Evolutionary conservation across 2,797 vertebrate genomes (phyloP).

Genomic region (Potorous gilbertii): DNA sequence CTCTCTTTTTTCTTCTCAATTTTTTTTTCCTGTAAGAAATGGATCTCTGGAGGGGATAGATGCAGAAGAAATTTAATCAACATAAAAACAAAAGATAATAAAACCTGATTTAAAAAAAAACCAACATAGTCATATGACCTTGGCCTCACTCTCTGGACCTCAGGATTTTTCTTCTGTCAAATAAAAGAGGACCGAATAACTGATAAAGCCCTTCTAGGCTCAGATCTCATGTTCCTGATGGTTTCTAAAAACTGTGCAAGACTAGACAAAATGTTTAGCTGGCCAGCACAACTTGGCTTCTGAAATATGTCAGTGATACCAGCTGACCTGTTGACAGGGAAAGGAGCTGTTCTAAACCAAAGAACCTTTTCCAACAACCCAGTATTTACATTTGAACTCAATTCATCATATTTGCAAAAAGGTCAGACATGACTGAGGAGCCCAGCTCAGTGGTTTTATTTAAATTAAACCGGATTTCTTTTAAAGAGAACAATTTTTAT

Average conservation of each 20-base stretch:
- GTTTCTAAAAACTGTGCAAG: constrained; percentile 52
- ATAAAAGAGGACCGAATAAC: not conserved
- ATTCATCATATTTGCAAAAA: constrained; percentile 54
- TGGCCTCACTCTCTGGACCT: not conserved
- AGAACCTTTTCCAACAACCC: not conserved
- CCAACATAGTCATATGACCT: not conserved
- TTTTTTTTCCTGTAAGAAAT: not conserved
- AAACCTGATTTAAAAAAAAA: not conserved
- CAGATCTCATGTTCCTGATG: constrained; percentile 2
- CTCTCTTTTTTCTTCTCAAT: not conserved
- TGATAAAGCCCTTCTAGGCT: not conserved
- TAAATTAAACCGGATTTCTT: constrained; percentile 39
- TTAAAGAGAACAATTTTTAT: constrained; percentile 34
- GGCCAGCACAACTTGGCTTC: not conserved
- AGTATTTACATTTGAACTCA: constrained; percentile 4
- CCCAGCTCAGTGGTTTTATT: constrained; percentile 27
- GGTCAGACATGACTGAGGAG: constrained; percentile 12
- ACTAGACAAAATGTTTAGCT: not conserved
- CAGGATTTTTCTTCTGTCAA: not conserved
- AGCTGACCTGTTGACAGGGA: not conserved
- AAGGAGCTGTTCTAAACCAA: not conserved
- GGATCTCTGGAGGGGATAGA: not conserved
- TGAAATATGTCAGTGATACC: constrained; percentile 20
- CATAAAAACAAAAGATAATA: not conserved
- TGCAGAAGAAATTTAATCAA: not conserved